phyloP scores from a whole-genome alignment of 2,797 vertebrate species.

The Labroides dimidiatus region DNA sequence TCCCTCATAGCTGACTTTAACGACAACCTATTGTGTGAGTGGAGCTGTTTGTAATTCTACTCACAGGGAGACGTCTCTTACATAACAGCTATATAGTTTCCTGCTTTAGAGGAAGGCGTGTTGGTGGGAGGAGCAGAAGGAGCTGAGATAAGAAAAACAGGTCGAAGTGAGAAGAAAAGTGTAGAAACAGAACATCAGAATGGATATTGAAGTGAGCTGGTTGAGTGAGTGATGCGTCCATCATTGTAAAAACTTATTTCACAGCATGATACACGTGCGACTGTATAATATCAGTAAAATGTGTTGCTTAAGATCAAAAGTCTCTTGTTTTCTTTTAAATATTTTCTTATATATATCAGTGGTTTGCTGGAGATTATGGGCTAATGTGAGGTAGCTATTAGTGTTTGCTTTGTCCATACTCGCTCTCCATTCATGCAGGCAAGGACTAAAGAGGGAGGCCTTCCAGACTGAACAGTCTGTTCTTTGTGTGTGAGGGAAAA shows the following conservation, averaged over 20 bases:
- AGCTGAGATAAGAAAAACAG: background rate
- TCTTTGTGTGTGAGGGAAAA: constrained; percentile 52
- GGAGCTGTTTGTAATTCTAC: constrained; percentile 36
- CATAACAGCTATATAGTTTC: constrained; percentile 50
- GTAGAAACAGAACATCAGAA: background rate
- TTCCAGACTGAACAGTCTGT: constrained; percentile 15
- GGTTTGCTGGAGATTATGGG: background rate
- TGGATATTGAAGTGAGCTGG: background rate
- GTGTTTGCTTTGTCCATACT: constrained; percentile 12
- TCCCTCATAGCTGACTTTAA: accelerated
- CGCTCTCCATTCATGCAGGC: constrained; percentile 20
- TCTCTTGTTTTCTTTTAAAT: background rate
- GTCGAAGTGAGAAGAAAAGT: background rate
- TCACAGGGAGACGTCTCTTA: constrained; percentile 33
- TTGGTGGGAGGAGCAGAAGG: background rate
- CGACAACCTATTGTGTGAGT: accelerated
- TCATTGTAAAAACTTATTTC: background rate
- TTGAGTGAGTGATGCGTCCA: background rate
- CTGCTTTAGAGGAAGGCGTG: constrained; percentile 2
- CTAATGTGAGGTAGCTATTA: background rate
- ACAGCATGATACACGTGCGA: too few relatives aligned
- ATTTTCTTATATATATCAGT: background rate
- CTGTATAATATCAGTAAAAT: background rate
- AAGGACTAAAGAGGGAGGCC: constrained; percentile 16
- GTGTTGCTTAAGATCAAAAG: background rate